Evolutionary conservation across 2,888 invertebrate genomes (phyloP).

Genomic region (Hybos culiciformis): DNA sequence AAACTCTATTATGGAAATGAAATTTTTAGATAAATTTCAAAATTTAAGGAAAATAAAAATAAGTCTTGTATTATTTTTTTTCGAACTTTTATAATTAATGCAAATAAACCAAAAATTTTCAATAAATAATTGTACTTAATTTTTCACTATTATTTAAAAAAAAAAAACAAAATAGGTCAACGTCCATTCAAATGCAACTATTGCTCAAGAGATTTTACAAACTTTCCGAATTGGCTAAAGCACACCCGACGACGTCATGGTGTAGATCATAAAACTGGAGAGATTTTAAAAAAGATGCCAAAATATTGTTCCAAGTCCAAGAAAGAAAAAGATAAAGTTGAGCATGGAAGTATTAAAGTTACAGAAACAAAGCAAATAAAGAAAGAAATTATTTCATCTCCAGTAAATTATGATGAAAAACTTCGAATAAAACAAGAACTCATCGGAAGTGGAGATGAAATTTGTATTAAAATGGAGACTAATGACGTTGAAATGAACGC

Average conservation of each 20-base stretch:
- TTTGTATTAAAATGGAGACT: constrained; percentile 6
- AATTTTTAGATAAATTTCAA: too few species aligned
- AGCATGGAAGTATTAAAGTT: constrained; percentile 19
- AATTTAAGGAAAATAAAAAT: too few species aligned
- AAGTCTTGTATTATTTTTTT: too few species aligned
- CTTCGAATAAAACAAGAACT: not conserved
- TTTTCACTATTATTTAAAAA: not conserved
- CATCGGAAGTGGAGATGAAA: constrained; percentile 4
- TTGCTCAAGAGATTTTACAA: constrained; percentile 44
- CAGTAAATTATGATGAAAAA: not conserved
- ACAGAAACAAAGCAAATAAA: not conserved
- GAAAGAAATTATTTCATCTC: constrained; percentile 1
- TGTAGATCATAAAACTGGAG: constrained; percentile 36
- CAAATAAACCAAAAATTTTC: too few species aligned
- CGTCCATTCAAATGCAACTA: constrained; percentile 45
- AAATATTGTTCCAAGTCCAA: constrained; percentile 26
- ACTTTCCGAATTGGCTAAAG: constrained; percentile 46
- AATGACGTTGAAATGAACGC: constrained; percentile 4
- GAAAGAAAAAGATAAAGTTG: constrained; percentile 16
- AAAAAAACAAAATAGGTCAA: constrained; percentile 21
- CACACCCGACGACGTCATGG: constrained; percentile 44
- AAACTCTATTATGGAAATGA: too few species aligned
- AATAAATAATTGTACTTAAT: not conserved
- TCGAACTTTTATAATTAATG: too few species aligned
- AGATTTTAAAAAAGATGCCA: constrained; percentile 32